Conservation (phyloP, 2,888 invertebrate species). For the Lepas anatifera region DNA sequence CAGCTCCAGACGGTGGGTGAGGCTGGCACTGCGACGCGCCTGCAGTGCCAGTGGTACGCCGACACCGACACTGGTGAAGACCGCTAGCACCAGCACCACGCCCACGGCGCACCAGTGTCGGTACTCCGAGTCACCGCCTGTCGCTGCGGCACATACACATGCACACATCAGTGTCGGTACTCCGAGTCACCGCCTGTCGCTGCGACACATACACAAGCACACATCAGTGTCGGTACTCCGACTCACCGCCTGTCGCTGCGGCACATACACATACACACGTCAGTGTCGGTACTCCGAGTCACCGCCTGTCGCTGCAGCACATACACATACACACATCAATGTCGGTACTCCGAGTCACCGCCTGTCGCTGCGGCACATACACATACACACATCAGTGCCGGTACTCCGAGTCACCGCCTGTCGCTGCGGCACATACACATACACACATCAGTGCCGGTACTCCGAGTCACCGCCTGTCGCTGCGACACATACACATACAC, state of each 20-base stretch:
- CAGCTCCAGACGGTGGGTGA: conserved; percentile 15
- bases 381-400: no score
- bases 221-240: neutral
- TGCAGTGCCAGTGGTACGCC: conserved; percentile 24
- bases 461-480: no score
- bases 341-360: no score
- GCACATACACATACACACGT: no score
- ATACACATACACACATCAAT: no score
- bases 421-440: no score
- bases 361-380: no score
- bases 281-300: neutral
- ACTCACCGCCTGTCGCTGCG: neutral
- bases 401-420: no score
- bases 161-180: neutral
- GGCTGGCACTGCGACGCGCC: conserved; percentile 21
- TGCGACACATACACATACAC: no score
- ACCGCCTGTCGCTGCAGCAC: neutral
- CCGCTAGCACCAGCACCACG: conserved; percentile 24
- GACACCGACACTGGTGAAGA: conserved; percentile 25
- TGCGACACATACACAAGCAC: no score
- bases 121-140: neutral
- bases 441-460: no score
- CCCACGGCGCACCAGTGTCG: conserved; percentile 16
- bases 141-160: no score
- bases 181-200: neutral